Evolutionary conservation across 1,140 invertebrate genomes (phyloP).

Genomic region (Diuraphis noxia): DNA sequence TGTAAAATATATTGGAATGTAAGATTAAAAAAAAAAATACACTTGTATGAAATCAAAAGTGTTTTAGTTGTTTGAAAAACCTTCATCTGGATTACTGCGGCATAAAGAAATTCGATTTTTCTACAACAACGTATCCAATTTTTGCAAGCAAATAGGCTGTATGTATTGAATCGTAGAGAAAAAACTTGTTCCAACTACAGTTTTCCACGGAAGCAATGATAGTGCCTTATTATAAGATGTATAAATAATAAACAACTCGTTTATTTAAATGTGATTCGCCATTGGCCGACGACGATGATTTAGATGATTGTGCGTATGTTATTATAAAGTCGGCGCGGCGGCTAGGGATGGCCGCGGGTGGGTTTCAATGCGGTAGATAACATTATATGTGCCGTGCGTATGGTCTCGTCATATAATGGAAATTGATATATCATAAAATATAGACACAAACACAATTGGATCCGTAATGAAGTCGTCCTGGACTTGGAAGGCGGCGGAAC

Average conservation of each 20-base stretch:
- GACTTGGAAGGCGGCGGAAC: not conserved
- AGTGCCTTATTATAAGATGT: not conserved
- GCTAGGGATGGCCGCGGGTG: no score
- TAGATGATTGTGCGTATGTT: not conserved
- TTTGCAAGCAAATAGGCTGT: not conserved
- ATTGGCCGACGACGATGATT: not conserved
- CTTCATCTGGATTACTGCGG: not conserved
- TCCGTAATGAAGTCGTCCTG: constrained; percentile 41
- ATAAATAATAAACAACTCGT: not conserved
- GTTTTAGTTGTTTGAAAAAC: not conserved
- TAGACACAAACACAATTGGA: constrained; percentile 42
- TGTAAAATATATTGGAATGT: not conserved
- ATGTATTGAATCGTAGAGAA: not conserved
- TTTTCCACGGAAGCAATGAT: not conserved
- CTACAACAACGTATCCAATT: not conserved
- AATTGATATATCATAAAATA: constrained; percentile 44
- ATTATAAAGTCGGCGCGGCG: no score
- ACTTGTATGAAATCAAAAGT: not conserved
- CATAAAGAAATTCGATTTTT: not conserved
- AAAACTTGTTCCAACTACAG: not conserved
- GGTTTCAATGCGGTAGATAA: not conserved
- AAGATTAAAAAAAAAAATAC: no score
- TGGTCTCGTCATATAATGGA: constrained; percentile 17
- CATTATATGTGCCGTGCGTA: not conserved
- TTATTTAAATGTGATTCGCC: not conserved